Evolutionary conservation across 2,888 invertebrate species (phyloP), one percentile per base, ranked within the genome.

Genomic region (Microctonus aethiopoides): DNA sequence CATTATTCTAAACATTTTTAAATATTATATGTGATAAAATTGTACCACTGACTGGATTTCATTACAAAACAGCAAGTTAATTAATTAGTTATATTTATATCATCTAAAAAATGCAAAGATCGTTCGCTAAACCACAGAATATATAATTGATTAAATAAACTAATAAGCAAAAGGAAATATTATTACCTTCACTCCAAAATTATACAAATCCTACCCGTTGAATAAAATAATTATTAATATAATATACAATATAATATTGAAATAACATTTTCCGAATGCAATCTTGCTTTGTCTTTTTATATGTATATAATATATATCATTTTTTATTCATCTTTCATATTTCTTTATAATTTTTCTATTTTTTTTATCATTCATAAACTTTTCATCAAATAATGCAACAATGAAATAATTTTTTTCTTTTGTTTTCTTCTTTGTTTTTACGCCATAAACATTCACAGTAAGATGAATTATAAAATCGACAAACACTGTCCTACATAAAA

Each of bases 251-350:
- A 72, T 75, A 76, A 74, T 72, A 71, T 74, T 75, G 68, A 75
- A 74, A 73, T 70, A 71, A 74, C 29, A 29, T 54, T 73, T 76
- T 77, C n/a, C 77, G 77, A 78, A 78, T 79, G 77, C 78, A 79
- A 78, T 75, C 73, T 79, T 79, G 78, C 78, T 74, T 78, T 77
- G 67, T 74, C 71, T 66, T 66, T 67, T 67, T 72, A 71, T 70
- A 64, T 36, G 64, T 70, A 69, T 65, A 39, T 68, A 66, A 66
- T 20, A 22, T 16, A 32, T 57, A 65, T 66, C 52, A 29, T 69
- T 69, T 62, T 34, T 64, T 29, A 64, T 67, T 66, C 13, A 46
- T 62, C 61, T 67, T 57, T 20, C 62, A 68, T 60, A 22, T 66
- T 66, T 34, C 51, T 46, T 16, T 46, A 16, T 16, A 65, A 63